Base-by-base conservation (phyloP, 1,140 invertebrate species). In the Papilio polytes region DNA sequence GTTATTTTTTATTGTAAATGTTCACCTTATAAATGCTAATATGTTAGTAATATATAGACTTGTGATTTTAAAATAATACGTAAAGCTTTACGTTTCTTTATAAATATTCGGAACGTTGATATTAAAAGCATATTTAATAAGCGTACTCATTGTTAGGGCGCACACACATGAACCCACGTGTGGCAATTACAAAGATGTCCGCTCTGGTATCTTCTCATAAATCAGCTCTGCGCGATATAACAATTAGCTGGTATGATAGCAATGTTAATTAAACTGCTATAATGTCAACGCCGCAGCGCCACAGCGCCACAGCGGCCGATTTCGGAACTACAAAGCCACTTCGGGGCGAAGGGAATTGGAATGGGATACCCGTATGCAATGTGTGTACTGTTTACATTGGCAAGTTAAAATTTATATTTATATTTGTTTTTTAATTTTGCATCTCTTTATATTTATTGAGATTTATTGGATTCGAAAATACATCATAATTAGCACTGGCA, bases 221-320 rank as follows among this genome's bases (percentile, higher is more conserved):
- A 95, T 95, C 95, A 95, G 89, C 86, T 90, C 86, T 92, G 94
- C 91, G 89, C 93, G 92, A 95, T 95, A 95, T 95, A 95, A 95
- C 95, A 95, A 95, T 95, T 95, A 95, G 94, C 89, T 85, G 95
- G 91, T 91, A 95, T 94, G 93, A 93, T 94, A 95, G 94, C 94
- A 95, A 95, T 95, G 94, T 95, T 95, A 95, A 95, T 95, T 95
- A 95, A 95, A 95, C 89, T 91, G 85, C 88, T 87, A 93, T 95
- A 92, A 93, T 88, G 84, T 86, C 78, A 82, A 87, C 89, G 90
- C 86, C 81, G 82, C 86, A 89, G 87, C 87, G 88, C 86, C 84
- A 78, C 74, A 20, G 80, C 85, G 84, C 84, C 81, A 80, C 78
- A 70, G 80, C 80, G 86, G 82, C 81, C 79, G 56, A 81, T 83